A percentile compares a stretch with the other conserved stretches of the same genome.
phyloP scores from a whole-genome alignment of 2,113 vertebrate genomes.

The Phyllostomus discolor region DNA sequence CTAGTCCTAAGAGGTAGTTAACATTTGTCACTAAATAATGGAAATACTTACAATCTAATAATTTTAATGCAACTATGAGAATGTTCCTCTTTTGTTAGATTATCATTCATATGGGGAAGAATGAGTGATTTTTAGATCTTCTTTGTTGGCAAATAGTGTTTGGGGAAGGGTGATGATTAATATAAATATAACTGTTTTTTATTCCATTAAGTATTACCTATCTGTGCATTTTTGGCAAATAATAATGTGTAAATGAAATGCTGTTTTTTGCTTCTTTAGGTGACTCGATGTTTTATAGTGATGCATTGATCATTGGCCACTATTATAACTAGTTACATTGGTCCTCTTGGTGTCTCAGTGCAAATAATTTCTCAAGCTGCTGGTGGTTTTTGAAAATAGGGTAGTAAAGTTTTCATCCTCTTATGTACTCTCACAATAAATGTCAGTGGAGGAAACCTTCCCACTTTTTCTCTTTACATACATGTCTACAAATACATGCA shows the following conservation, averaged over 20 bases:
- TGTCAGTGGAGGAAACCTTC: not conserved
- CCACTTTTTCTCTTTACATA: not conserved
- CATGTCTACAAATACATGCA: not conserved
- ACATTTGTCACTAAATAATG: not conserved
- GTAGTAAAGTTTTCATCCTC: not conserved
- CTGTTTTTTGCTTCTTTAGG: not conserved
- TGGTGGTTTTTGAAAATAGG: not conserved
- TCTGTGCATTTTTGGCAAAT: not conserved
- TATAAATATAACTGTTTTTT: not conserved
- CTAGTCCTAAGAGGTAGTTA: not conserved
- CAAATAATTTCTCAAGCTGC: not conserved
- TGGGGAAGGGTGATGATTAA: not conserved
- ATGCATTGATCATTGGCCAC: not conserved
- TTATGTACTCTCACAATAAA: not conserved
- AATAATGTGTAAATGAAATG: not conserved
- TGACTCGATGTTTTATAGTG: not conserved
- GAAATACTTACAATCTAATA: not conserved
- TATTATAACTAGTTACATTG: not conserved
- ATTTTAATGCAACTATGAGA: not conserved
- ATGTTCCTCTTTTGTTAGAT: not conserved
- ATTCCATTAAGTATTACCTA: not conserved
- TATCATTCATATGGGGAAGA: not conserved
- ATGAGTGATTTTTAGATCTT: not conserved
- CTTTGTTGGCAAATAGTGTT: not conserved
- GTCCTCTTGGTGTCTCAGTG: not conserved